Evolutionary conservation across 2,888 invertebrate genomes (phyloP).

Genomic region (Limulus polyphemus): DNA sequence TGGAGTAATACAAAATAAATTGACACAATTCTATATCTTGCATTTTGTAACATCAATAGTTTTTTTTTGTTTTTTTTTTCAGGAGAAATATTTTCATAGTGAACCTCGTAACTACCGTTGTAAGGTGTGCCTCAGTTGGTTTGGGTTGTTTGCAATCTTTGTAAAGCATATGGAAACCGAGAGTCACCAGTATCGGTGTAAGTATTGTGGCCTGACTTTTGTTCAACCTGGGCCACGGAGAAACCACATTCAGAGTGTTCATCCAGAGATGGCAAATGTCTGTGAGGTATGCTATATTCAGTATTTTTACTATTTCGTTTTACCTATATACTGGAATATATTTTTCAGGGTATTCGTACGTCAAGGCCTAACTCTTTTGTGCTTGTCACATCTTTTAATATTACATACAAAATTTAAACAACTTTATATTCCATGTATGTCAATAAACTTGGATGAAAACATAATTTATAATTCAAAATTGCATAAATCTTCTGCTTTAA

Average conservation of each 20-base stretch:
- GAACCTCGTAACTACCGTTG: conserved; percentile 29
- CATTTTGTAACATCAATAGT: too few species aligned
- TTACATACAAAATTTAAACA: too few species aligned
- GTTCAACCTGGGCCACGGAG: conserved; percentile 27
- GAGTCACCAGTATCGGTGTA: conserved; percentile 27
- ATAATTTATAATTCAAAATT: too few species aligned
- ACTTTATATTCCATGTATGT: too few species aligned
- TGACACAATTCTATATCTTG: too few species aligned
- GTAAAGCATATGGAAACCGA: conserved; percentile 29
- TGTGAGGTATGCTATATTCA: conserved; percentile 22
- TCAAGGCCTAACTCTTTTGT: too few species aligned
- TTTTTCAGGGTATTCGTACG: too few species aligned
- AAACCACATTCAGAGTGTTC: conserved; percentile 28
- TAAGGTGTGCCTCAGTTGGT: conserved; percentile 29
- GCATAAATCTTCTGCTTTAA: too few species aligned
- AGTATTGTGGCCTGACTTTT: conserved; percentile 27
- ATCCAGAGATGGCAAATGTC: conserved; percentile 25
- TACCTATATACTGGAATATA: too few species aligned
- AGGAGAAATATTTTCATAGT: conserved; percentile 25
- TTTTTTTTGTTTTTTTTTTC: neutral
- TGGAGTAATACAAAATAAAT: too few species aligned
- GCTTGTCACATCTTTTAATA: too few species aligned
- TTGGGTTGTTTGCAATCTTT: conserved; percentile 28
- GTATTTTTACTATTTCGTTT: neutral
- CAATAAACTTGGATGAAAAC: too few species aligned